Conservation (phyloP, 2,797 vertebrate genomes). For the Rhynchotus rufescens region DNA sequence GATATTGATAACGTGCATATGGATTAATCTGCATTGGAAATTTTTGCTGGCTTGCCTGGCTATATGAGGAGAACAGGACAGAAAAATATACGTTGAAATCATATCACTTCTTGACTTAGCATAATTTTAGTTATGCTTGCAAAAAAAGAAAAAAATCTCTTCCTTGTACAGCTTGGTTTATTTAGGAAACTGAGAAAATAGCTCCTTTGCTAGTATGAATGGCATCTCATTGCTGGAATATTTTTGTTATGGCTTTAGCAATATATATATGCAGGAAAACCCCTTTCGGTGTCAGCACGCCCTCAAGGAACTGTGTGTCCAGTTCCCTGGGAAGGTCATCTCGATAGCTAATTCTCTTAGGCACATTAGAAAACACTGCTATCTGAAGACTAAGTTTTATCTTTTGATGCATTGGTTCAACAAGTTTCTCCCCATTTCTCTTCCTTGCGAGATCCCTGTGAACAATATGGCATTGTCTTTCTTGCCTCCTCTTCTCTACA, state of each 20-base stretch:
- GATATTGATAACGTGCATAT: background rate
- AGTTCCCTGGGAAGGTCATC: background rate
- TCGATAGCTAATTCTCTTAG: background rate
- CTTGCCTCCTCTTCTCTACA: background rate
- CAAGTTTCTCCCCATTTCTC: background rate
- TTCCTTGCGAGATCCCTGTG: background rate
- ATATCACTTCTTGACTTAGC: background rate
- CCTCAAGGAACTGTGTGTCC: background rate
- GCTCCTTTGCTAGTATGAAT: constrained; percentile 9
- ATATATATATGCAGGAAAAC: background rate
- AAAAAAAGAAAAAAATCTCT: background rate
- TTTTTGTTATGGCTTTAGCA: constrained; percentile 17
- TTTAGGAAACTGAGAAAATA: constrained; percentile 52
- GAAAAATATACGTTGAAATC: background rate
- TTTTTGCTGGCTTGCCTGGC: background rate
- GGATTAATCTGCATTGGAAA: background rate
- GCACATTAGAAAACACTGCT: background rate
- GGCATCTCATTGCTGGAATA: constrained; percentile 32
- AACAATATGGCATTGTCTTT: background rate
- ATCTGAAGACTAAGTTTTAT: background rate
- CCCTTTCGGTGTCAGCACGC: background rate
- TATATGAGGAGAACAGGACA: background rate
- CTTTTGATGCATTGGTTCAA: background rate
- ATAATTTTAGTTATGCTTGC: background rate
- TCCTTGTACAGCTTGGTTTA: background rate